Base-by-base conservation (phyloP, 2,113 vertebrate genomes). In the Anas platyrhynchos region DNA sequence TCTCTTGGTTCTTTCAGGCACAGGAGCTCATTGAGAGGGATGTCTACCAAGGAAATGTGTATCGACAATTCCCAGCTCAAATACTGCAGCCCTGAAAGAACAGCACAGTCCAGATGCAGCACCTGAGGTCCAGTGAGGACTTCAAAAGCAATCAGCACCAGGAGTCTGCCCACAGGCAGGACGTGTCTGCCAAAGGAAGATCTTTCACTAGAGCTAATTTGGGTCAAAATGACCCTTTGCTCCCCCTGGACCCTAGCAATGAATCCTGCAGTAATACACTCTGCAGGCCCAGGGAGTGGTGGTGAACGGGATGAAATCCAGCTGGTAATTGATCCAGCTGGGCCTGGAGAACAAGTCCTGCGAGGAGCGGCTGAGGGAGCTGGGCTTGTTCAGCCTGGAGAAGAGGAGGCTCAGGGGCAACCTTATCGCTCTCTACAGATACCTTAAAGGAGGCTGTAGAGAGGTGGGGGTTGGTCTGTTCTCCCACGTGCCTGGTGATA, bases 91-190 rank as follows among this genome's bases (percentile, higher is more conserved):
- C 8, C 22, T 2, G 4, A 71, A 75, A 25, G 55, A 77, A 73
- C 1, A 32, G 3, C 0, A 1, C 0, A 26, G 38, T 55, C 14
- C 43, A 61, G 61, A 55, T 69, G 25, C 16, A 72, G 36, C 17
- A 61, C 7, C 20, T 54, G 17, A 89, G 6, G 5, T 41, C 67
- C 54, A 44, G 21, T 22, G 34, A n/a, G 16, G 20, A 65, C 20
- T 17, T 44, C 22, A 63, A 17, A 83, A 59, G 3, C 13, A 72
- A 68, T 59, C 11, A 62, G 32, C 20, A 9, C 5, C 25, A 16
- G 22, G 21, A 27, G 7, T 66, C 41, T 12, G 18, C 32, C 36
- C 73, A 20, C 29, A 50, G 41, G 67, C 7, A 43, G 23, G 43
- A 62, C 7, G 1, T 65, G 36, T 85, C 44, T 66, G 67, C 21